Conservation (phyloP, 2,113 vertebrate genomes). For the Paracanthobrama guichenoti region DNA sequence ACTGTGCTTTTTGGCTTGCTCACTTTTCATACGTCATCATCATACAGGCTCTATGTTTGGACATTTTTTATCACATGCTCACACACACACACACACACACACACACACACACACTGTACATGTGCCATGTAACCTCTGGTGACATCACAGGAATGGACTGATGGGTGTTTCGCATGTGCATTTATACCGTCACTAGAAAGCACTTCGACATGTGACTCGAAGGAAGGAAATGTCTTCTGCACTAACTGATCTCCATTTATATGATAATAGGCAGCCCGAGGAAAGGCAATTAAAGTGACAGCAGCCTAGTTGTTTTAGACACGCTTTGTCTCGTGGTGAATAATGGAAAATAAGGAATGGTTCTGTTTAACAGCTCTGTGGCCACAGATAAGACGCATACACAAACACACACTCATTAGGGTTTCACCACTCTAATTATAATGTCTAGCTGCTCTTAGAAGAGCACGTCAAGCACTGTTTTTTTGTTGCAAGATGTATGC, state of each 20-base stretch:
- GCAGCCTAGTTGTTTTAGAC: conserved; percentile 51
- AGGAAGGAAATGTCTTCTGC: conserved; percentile 23
- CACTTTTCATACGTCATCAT: neutral
- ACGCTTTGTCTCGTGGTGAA: conserved; percentile 51
- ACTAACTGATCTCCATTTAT: conserved; percentile 45
- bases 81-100: neutral
- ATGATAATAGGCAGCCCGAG: conserved; percentile 51
- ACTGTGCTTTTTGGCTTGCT: neutral
- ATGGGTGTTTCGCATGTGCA: conserved; percentile 15
- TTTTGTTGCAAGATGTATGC: neutral
- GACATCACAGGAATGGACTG: neutral
- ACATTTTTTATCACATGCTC: conserved; percentile 4
- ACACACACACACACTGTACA: neutral
- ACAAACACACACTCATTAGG: conserved; percentile 18
- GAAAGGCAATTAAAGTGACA: conserved; percentile 55
- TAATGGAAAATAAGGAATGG: conserved; percentile 44
- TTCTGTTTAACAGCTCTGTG: conserved; percentile 51
- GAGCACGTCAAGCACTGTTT: neutral
- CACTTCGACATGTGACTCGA: neutral
- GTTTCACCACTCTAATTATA: conserved; percentile 21
- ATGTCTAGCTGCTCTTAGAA: conserved; percentile 5
- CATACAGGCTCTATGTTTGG: neutral
- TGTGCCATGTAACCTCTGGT: neutral
- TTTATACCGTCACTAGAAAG: neutral
- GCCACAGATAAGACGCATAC: conserved; percentile 45